phyloP scores from a whole-genome alignment of 2,888 invertebrate genomes.

The Pheosia gnoma region DNA sequence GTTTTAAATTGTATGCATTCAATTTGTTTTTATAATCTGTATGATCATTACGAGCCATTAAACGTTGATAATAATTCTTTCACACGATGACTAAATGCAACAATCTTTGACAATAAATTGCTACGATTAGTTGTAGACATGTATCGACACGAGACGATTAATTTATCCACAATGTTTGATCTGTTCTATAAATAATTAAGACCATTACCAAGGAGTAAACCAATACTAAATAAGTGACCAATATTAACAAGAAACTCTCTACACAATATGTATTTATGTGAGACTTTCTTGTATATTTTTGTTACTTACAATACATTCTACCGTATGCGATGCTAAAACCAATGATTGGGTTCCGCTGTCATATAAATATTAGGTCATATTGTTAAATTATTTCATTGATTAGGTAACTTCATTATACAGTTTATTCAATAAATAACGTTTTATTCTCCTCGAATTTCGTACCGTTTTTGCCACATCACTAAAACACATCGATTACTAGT shows the following conservation, averaged over 20 bases:
- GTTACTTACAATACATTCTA: too few relatives aligned
- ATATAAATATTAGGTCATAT: too few relatives aligned
- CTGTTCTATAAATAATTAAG: not conserved
- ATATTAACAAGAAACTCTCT: not conserved
- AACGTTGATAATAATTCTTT: slow-evolving; percentile 13
- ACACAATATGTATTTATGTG: not conserved
- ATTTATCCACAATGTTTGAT: not conserved
- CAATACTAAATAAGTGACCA: not conserved
- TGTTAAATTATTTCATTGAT: too few relatives aligned
- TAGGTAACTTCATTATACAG: too few relatives aligned
- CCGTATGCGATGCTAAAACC: too few relatives aligned
- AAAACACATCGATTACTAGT: slow-evolving; percentile 3
- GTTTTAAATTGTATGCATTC: slow-evolving; percentile 13
- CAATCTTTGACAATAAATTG: slow-evolving; percentile 19
- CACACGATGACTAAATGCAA: slow-evolving; percentile 6
- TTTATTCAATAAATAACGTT: too few relatives aligned
- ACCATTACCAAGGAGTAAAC: not conserved
- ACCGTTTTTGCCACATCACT: not conserved
- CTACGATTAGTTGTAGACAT: slow-evolving; percentile 14
- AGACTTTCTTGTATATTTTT: too few relatives aligned
- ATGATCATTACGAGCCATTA: slow-evolving; percentile 13
- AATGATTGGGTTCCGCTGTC: too few relatives aligned
- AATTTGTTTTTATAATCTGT: slow-evolving; percentile 21
- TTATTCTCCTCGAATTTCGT: not conserved
- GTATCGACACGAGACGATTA: slow-evolving; percentile 4